Conservation (phyloP, 1,140 invertebrate genomes). For the Drosophila sp. region DNA sequence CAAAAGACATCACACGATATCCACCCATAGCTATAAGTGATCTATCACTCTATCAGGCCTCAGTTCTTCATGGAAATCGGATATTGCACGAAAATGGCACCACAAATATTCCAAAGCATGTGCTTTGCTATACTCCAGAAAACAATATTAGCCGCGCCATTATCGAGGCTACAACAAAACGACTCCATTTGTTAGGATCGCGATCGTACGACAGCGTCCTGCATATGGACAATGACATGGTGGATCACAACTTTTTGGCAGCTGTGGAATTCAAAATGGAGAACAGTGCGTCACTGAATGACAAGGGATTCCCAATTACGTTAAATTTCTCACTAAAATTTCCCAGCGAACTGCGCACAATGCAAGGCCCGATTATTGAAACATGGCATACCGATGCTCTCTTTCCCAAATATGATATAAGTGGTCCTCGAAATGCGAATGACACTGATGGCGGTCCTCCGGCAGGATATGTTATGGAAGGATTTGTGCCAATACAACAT, state of each 20-base stretch:
- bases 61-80: constrained; percentile 15
- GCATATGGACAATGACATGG: constrained; percentile 34
- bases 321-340: constrained; percentile 40
- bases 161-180: neutral
- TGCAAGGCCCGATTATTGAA: constrained; percentile 17
- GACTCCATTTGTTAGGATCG: constrained; percentile 17
- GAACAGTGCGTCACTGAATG: neutral
- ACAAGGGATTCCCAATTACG: neutral
- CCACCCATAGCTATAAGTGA: neutral
- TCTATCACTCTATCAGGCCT: neutral
- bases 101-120: constrained; percentile 26
- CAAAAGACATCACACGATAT: neutral
- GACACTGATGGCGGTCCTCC: constrained; percentile 63
- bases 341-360: constrained; percentile 52
- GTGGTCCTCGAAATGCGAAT: constrained; percentile 57
- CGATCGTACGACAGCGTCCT: constrained; percentile 17
- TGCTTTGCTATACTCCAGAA: constrained; percentile 39
- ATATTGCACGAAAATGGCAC: constrained; percentile 40
- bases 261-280: constrained; percentile 31
- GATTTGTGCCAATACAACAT: constrained; percentile 86
- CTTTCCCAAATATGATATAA: constrained; percentile 35
- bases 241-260: constrained; percentile 38
- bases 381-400: constrained; percentile 56
- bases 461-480: constrained; percentile 85
- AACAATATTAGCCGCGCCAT: constrained; percentile 2